Evolutionary conservation across 2,113 vertebrate genomes (phyloP).

Genomic region (Gopherus evgoodei): DNA sequence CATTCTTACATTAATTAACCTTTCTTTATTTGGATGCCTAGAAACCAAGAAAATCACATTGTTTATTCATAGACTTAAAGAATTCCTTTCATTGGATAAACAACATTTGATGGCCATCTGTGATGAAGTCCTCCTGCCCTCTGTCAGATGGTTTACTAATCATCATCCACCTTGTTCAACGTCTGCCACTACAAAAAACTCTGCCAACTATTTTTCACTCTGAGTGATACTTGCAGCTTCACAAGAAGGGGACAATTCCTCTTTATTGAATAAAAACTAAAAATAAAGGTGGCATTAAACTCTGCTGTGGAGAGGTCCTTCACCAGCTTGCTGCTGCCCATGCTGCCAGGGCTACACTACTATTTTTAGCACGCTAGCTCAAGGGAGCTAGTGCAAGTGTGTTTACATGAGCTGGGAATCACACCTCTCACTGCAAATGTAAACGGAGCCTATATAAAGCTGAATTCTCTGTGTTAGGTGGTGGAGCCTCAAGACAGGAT

Average conservation of each 20-base stretch:
- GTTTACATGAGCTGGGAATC: too few relatives aligned
- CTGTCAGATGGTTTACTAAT: slow-evolving; percentile 33
- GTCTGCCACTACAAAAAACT: background rate
- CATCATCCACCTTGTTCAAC: slow-evolving; percentile 8
- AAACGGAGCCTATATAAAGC: too few relatives aligned
- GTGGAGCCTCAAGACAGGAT: too few relatives aligned
- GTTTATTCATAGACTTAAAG: slow-evolving; percentile 7
- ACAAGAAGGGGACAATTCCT: slow-evolving; percentile 25
- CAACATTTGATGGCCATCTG: background rate
- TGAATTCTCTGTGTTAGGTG: too few relatives aligned
- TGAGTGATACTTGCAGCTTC: background rate
- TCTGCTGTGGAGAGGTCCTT: background rate
- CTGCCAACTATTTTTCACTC: slow-evolving; percentile 15
- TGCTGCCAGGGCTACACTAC: too few relatives aligned
- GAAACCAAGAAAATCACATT: background rate
- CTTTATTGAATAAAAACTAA: slow-evolving; percentile 15
- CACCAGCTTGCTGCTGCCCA: too few relatives aligned
- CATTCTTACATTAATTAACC: slow-evolving; percentile 2
- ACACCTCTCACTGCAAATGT: too few relatives aligned
- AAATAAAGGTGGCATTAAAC: slow-evolving; percentile 52
- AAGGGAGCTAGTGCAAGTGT: too few relatives aligned
- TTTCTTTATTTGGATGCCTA: slow-evolving; percentile 26
- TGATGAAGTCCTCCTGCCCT: slow-evolving; percentile 38
- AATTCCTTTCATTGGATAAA: background rate
- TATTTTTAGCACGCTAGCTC: too few relatives aligned